Evolutionary conservation across 2,888 invertebrate species (phyloP).

Genomic region (Euzophera pinguis): DNA sequence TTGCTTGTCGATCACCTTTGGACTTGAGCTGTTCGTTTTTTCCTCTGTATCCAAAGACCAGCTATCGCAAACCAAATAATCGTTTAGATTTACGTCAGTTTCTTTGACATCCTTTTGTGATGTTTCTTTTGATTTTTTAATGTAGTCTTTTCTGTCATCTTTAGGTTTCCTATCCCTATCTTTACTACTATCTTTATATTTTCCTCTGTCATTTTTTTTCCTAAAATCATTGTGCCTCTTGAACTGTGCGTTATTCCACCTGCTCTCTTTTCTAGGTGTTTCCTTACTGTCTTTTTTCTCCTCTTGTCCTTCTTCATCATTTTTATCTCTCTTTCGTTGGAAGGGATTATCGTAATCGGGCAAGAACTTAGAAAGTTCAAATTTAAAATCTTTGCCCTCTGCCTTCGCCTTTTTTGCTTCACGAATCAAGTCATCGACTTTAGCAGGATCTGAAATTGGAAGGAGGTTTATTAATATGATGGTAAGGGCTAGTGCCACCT

Average conservation of each 20-base stretch:
- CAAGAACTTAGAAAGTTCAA: constrained; percentile 63
- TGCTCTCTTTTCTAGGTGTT: constrained; percentile 27
- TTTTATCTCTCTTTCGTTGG: constrained; percentile 55
- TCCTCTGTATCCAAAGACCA: constrained; percentile 73
- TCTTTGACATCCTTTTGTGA: constrained; percentile 39
- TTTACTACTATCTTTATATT: constrained; percentile 28
- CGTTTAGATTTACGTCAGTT: constrained; percentile 59
- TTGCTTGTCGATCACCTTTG: constrained; percentile 42
- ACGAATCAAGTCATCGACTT: constrained; percentile 65
- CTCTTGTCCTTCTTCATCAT: constrained; percentile 29
- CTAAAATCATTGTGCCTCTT: constrained; percentile 23
- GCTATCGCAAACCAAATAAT: constrained; percentile 70
- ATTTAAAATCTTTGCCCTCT: constrained; percentile 66
- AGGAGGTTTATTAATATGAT: not conserved
- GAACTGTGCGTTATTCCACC: constrained; percentile 15
- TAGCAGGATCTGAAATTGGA: constrained; percentile 51
- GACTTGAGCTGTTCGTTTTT: constrained; percentile 46
- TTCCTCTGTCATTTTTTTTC: constrained; percentile 32
- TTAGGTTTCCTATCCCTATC: constrained; percentile 30
- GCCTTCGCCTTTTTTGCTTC: constrained; percentile 66
- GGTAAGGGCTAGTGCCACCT: no score
- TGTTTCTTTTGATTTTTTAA: constrained; percentile 18
- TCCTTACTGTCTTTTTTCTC: constrained; percentile 28
- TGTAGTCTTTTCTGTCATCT: constrained; percentile 23
- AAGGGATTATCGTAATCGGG: constrained; percentile 72